These are phyloP conservation scores for Drosophila cardini DNA, from an alignment of 1,140 invertebrate species.

Conservation along the genomic window DNA sequence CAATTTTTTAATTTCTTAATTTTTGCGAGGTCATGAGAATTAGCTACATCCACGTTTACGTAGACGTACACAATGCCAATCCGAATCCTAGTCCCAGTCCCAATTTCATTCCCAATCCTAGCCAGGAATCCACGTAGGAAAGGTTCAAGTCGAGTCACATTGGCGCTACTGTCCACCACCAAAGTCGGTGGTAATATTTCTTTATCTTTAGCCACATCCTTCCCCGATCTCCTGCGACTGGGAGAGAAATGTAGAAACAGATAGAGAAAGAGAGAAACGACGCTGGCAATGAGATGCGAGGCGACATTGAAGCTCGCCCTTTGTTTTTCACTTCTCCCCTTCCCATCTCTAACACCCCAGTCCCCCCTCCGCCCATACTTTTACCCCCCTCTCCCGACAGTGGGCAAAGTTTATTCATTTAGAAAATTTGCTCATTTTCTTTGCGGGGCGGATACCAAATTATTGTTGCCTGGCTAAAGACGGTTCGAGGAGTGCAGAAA, in stretches of 20 bases:
- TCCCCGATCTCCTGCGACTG: conserved; percentile 4
- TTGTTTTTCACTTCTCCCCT: conserved; percentile 35
- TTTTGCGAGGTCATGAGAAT: conserved; percentile 81
- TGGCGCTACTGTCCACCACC: conserved; percentile 11
- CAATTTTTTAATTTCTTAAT: conserved; percentile 84
- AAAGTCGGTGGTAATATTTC: conserved; percentile 64
- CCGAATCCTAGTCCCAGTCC: background rate
- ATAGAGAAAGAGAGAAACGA: conserved; percentile 14
- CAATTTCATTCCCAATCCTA: background rate
- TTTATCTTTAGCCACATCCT: conserved; percentile 54
- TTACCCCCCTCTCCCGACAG: conserved; percentile 14
- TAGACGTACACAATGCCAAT: background rate
- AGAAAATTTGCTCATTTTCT: conserved; percentile 65
- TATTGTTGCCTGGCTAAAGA: conserved; percentile 61
- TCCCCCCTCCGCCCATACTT: background rate
- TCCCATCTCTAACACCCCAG: background rate
- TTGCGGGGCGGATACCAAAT: conserved; percentile 59
- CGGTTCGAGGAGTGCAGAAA: conserved; percentile 43
- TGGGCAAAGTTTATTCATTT: conserved; percentile 78
- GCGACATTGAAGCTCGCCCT: conserved; percentile 41
- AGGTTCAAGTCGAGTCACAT: conserved; percentile 9
- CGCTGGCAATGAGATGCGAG: conserved; percentile 54
- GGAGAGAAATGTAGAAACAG: conserved; percentile 19
- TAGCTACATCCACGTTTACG: conserved; percentile 51
- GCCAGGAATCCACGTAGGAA: conserved; percentile 55